phyloP scores from a whole-genome alignment of 2,888 invertebrate genomes.

The Mythimna impura region DNA sequence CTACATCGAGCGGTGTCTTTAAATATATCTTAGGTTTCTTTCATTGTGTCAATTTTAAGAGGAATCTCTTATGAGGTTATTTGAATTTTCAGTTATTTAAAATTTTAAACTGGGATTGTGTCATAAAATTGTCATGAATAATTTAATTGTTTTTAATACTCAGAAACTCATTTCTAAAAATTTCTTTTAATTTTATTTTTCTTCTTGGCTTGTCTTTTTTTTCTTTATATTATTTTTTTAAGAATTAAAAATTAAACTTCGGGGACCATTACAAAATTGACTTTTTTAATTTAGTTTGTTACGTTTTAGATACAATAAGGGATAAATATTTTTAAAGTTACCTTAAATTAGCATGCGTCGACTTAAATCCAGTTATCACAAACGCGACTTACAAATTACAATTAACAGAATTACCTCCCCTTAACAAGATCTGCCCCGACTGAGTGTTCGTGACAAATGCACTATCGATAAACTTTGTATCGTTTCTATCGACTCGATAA shows the following conservation, averaged over 20 bases:
- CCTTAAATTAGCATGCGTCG: slow-evolving; percentile 13
- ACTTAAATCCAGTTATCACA: slow-evolving; percentile 4
- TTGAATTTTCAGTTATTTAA: no score
- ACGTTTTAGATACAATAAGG: no score
- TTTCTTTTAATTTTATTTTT: no score
- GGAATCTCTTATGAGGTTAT: slow-evolving; percentile 19
- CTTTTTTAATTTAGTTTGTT: no score
- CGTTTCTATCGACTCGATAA: slow-evolving; percentile 84
- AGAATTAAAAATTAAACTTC: no score
- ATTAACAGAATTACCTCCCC: slow-evolving; percentile 55
- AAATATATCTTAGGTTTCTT: slow-evolving; percentile 62
- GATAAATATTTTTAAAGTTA: background rate
- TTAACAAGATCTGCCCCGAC: slow-evolving; percentile 66
- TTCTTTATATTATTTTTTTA: no score
- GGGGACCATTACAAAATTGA: no score
- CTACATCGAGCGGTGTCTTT: slow-evolving; percentile 66
- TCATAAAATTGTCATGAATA: no score
- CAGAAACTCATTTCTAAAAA: no score
- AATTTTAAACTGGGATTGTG: no score
- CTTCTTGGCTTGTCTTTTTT: no score
- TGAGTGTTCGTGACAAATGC: slow-evolving; percentile 86
- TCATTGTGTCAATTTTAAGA: slow-evolving; percentile 63
- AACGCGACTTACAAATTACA: slow-evolving; percentile 45
- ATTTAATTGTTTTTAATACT: no score
- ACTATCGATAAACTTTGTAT: slow-evolving; percentile 80